Conservation (phyloP, 2,113 vertebrate species). For the Chrysemys picta region DNA sequence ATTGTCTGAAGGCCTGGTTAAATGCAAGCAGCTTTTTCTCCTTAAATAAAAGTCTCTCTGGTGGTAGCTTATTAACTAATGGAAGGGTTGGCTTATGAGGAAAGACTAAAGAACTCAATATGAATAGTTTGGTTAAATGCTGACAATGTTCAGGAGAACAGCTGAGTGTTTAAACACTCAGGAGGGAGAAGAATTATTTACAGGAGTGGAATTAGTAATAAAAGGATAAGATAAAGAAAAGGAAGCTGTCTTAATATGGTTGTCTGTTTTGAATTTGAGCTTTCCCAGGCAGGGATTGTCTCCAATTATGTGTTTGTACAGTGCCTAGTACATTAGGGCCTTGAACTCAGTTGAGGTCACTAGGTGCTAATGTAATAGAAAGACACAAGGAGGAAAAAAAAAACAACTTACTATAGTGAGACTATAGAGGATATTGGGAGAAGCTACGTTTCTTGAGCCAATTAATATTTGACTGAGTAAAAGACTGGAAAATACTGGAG, state of each 20-base stretch:
- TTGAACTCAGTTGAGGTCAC: background rate
- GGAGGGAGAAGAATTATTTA: background rate
- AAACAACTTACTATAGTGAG: background rate
- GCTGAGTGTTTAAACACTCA: background rate
- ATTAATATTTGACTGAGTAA: background rate
- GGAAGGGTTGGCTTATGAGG: background rate
- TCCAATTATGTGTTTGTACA: background rate
- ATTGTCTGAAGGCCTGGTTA: conserved; percentile 23
- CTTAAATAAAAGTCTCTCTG: conserved; percentile 9
- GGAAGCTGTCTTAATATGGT: background rate
- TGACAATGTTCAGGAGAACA: background rate
- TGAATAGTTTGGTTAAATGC: background rate
- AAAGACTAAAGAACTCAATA: background rate
- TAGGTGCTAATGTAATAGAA: background rate
- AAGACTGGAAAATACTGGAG: background rate
- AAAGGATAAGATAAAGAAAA: background rate
- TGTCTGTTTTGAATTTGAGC: background rate
- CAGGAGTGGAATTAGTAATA: background rate
- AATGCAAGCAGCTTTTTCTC: conserved; percentile 11
- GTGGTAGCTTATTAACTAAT: background rate
- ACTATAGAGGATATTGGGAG: background rate
- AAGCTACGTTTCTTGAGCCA: background rate
- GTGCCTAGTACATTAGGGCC: background rate
- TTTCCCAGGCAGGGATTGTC: background rate
- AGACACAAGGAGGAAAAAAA: background rate